phyloP scores from a whole-genome alignment of 2,113 vertebrate genomes.

The Hypocryptadius cinnamomeus region DNA sequence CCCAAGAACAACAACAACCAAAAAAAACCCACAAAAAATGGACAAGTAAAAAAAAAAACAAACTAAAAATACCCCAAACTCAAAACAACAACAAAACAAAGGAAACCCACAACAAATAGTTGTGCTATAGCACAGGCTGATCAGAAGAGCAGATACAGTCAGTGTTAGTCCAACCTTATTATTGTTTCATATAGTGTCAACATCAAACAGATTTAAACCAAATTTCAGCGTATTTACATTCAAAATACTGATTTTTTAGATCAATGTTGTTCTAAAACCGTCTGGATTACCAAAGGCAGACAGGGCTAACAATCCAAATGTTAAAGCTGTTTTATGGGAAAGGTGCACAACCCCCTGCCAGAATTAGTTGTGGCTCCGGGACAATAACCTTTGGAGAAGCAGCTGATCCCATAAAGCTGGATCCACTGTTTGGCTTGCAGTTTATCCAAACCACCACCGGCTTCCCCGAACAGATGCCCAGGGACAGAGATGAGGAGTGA shows the following conservation, averaged over 20 bases:
- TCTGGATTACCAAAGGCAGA: background rate
- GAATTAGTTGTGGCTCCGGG: background rate
- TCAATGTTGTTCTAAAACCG: background rate
- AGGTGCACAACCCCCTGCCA: background rate
- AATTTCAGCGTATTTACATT: background rate
- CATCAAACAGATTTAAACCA: background rate
- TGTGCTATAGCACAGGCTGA: background rate
- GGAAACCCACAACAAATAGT: background rate
- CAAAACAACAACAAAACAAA: background rate
- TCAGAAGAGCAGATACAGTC: background rate
- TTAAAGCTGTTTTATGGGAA: background rate
- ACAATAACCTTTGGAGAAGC: background rate
- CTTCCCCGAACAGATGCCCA: background rate
- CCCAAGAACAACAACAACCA: background rate
- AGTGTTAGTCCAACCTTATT: background rate
- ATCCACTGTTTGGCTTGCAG: background rate
- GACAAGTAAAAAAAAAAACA: background rate
- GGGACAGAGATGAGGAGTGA: accelerated
- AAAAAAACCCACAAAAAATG: background rate
- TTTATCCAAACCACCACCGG: background rate
- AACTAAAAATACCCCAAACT: too few species aligned
- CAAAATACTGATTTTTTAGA: background rate
- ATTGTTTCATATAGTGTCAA: background rate
- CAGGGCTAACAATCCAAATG: background rate
- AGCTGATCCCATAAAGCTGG: background rate